phyloP scores from a whole-genome alignment of 2,113 vertebrate species.

The Acanthisitta chloris region DNA sequence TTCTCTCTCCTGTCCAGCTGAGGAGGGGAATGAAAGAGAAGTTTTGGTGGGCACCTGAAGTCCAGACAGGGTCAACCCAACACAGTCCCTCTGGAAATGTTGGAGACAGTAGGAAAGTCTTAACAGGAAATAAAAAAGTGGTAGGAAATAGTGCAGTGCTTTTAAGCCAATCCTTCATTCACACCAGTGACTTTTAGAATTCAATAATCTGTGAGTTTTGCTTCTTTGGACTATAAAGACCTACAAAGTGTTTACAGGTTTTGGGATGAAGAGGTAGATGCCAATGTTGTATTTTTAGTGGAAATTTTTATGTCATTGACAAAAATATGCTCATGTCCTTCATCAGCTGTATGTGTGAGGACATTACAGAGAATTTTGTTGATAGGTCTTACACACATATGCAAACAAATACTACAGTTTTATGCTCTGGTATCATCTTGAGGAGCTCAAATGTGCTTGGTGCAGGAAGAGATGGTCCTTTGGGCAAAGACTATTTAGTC shows the following conservation, averaged over 20 bases:
- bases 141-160: not conserved
- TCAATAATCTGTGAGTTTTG: not conserved
- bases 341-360: not conserved
- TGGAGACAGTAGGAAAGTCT: not conserved
- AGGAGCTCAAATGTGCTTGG: fast-evolving
- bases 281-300: not conserved
- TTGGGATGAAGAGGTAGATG: not conserved
- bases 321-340: not conserved
- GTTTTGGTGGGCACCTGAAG: not conserved
- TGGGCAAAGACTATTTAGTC: not conserved
- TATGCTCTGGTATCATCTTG: not conserved
- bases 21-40: not conserved
- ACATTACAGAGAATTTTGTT: not conserved
- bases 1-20: not conserved
- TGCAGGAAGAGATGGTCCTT: not conserved
- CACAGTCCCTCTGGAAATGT: not conserved
- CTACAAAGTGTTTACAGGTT: not conserved
- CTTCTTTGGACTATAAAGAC: not conserved
- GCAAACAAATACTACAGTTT: not conserved
- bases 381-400: not conserved
- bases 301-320: not conserved
- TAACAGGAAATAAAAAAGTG: not conserved
- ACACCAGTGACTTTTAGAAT: not conserved
- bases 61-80: not conserved
- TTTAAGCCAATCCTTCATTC: not conserved